These are phyloP conservation scores for Mimachlamys varia DNA, from an alignment of 2,888 invertebrate genomes.

Conservation along the genomic window DNA sequence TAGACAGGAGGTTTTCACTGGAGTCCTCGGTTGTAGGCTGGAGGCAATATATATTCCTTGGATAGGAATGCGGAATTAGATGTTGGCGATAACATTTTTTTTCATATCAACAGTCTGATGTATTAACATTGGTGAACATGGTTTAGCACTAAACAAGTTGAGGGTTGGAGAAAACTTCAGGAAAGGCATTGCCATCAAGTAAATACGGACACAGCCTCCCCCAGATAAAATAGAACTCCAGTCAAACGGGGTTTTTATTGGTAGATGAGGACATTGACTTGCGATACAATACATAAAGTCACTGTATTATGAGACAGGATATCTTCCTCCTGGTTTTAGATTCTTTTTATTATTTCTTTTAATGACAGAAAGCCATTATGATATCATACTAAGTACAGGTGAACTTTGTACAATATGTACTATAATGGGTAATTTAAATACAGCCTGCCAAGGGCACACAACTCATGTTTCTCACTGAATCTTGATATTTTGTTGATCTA, in stretches of 20 bases:
- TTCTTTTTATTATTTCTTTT: neutral
- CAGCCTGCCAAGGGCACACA: neutral
- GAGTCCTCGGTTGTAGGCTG: constrained; percentile 16
- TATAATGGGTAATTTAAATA: neutral
- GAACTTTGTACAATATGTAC: neutral
- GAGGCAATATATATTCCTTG: neutral
- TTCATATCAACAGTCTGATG: neutral
- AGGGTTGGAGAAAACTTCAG: neutral
- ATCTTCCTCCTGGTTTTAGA: neutral
- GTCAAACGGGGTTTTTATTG: neutral
- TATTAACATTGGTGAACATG: neutral
- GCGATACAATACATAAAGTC: neutral
- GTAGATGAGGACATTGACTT: neutral
- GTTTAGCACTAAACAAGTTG: neutral
- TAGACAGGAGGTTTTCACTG: neutral
- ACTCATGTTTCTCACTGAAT: neutral
- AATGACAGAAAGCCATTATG: neutral
- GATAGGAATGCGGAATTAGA: constrained; percentile 9
- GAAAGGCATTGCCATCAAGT: neutral
- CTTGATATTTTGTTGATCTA: too few relatives aligned
- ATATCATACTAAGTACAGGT: neutral
- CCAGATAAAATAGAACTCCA: neutral
- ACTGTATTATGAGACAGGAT: neutral
- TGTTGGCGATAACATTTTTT: neutral
- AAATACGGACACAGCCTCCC: neutral